Conservation (phyloP, 2,888 invertebrate genomes). For the Catocala fraxini region DNA sequence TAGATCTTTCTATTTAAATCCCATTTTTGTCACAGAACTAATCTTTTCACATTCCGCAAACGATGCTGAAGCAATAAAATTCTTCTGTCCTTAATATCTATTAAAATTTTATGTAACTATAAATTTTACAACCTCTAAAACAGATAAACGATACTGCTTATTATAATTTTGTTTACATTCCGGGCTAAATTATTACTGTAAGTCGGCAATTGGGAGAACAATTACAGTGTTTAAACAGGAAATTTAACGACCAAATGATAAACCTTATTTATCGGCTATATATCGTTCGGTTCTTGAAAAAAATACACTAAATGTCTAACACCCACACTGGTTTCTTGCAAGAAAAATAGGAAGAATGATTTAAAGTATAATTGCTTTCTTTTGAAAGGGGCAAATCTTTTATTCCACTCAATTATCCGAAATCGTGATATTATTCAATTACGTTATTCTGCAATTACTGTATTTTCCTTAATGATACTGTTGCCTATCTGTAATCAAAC, state of each 20-base stretch:
- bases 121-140: slow-evolving; percentile 32
- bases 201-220: slow-evolving; percentile 6
- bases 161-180: slow-evolving; percentile 35
- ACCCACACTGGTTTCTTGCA: slow-evolving; percentile 4
- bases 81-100: slow-evolving; percentile 13
- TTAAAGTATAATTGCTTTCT: neutral
- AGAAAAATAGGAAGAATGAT: neutral
- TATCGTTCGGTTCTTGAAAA: slow-evolving; percentile 7
- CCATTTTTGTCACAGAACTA: slow-evolving; percentile 11
- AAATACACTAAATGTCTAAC: neutral
- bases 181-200: slow-evolving; percentile 18
- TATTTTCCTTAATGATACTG: too few species aligned
- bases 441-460: too few species aligned
- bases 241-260: slow-evolving; percentile 27
- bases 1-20: neutral
- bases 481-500: too few species aligned
- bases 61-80: slow-evolving; percentile 18
- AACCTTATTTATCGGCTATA: slow-evolving; percentile 29
- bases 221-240: slow-evolving; percentile 19
- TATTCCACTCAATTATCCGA: too few species aligned
- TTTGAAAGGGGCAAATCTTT: too few species aligned
- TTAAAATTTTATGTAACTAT: slow-evolving; percentile 22
- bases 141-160: slow-evolving; percentile 15
- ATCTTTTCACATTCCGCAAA: slow-evolving; percentile 19
- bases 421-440: too few species aligned